phyloP scores from a whole-genome alignment of 1,140 invertebrate species.

The Centruroides vittatus region DNA sequence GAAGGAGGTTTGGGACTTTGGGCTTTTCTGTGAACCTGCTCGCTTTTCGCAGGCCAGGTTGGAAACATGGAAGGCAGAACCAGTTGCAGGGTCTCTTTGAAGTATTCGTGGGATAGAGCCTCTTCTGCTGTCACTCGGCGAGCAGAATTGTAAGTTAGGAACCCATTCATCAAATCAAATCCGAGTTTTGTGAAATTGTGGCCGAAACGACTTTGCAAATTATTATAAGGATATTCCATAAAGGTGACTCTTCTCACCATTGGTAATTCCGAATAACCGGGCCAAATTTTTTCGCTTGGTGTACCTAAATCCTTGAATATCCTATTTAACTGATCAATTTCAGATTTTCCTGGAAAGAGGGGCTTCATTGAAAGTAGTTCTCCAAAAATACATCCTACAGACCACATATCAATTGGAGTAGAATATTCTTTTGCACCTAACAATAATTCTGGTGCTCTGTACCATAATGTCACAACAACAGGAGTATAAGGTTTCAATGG shows the following conservation, averaged over 20 bases:
- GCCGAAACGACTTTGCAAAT: constrained; percentile 57
- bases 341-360: constrained; percentile 89
- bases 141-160: constrained; percentile 83
- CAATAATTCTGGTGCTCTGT: constrained; percentile 82
- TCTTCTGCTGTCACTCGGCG: constrained; percentile 78
- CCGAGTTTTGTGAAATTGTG: constrained; percentile 62
- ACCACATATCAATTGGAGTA: constrained; percentile 95
- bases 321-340: constrained; percentile 84
- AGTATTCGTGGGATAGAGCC: constrained; percentile 75
- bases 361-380: constrained; percentile 91
- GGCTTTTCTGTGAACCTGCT: constrained; percentile 42
- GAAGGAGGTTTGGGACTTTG: constrained; percentile 84
- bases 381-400: constrained; percentile 96
- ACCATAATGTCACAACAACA: constrained; percentile 96
- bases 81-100: constrained; percentile 74
- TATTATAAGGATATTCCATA: constrained; percentile 71
- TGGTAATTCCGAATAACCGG: constrained; percentile 76
- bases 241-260: constrained; percentile 83
- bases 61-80: constrained; percentile 97
- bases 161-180: constrained; percentile 62
- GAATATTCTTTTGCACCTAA: constrained; percentile 85
- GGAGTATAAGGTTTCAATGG: constrained; percentile 93
- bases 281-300: constrained; percentile 89
- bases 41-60: constrained; percentile 97
- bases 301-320: constrained; percentile 95